Conservation (phyloP, 2,113 vertebrate species). For the Psephotus haematonotus region DNA sequence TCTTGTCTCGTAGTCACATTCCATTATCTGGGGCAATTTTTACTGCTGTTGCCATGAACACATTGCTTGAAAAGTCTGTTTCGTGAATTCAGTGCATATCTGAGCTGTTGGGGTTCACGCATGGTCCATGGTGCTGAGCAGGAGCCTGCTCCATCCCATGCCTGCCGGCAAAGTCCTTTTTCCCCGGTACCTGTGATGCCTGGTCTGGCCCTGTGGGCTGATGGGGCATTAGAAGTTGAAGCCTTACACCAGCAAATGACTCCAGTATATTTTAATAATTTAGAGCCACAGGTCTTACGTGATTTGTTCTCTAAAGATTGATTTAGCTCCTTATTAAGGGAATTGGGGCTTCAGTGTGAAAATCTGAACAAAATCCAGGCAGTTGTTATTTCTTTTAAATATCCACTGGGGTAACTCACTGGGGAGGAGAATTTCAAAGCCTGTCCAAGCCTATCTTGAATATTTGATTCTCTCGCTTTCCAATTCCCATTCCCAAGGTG, state of each 20-base stretch:
- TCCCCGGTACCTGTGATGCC: neutral
- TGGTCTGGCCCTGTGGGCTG: neutral
- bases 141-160: neutral
- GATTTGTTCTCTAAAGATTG: constrained; percentile 59
- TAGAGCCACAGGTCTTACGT: constrained; percentile 26
- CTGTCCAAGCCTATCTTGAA: neutral
- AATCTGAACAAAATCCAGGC: constrained; percentile 37
- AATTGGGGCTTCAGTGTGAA: constrained; percentile 42
- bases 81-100: neutral
- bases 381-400: neutral
- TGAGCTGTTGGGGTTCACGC: neutral
- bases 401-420: neutral
- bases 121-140: neutral
- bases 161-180: neutral
- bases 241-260: neutral
- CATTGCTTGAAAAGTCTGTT: neutral
- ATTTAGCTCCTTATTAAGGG: constrained; percentile 59
- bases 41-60: neutral
- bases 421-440: constrained; percentile 48
- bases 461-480: constrained; percentile 32
- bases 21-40: neutral
- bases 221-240: neutral
- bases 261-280: constrained; percentile 51
- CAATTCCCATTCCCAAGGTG: neutral
- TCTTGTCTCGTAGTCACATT: neutral